These are phyloP conservation scores for Aradus depressus DNA, from an alignment of 2,888 invertebrate species.

Conservation along the genomic window DNA sequence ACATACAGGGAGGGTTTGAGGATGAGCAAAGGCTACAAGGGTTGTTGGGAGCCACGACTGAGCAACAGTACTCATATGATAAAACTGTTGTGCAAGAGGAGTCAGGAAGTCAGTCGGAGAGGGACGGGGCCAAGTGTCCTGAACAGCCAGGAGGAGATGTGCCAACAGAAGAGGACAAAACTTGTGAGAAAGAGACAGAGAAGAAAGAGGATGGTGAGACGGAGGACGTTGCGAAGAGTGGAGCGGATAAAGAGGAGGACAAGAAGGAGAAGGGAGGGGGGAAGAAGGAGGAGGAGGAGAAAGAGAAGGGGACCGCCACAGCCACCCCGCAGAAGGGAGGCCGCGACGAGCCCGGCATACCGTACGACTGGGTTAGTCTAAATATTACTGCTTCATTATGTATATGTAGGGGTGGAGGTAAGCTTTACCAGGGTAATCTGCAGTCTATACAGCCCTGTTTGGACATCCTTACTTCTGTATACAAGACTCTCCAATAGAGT, in stretches of 20 bases:
- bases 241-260: conserved; percentile 35
- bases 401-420: too few species aligned
- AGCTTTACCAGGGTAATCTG: too few species aligned
- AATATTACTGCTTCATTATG: not conserved
- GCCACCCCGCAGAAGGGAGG: conserved; percentile 32
- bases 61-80: too few species aligned
- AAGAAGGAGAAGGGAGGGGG: conserved; percentile 42
- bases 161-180: conserved; percentile 24
- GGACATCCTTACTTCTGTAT: too few species aligned
- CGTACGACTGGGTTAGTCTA: conserved; percentile 66
- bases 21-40: too few species aligned
- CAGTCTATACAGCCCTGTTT: too few species aligned
- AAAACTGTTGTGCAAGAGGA: too few species aligned
- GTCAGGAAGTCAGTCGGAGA: too few species aligned
- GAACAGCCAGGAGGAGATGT: conserved; percentile 10
- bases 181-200: conserved; percentile 42
- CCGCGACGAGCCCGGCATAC: conserved; percentile 69
- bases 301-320: conserved; percentile 40
- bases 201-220: conserved; percentile 44
- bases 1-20: too few species aligned
- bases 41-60: too few species aligned
- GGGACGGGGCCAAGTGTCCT: too few species aligned
- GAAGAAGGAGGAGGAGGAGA: conserved; percentile 43
- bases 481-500: not conserved
- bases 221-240: conserved; percentile 5